phyloP scores from a whole-genome alignment of 2,888 invertebrate species.

The Machimus rusticus region DNA sequence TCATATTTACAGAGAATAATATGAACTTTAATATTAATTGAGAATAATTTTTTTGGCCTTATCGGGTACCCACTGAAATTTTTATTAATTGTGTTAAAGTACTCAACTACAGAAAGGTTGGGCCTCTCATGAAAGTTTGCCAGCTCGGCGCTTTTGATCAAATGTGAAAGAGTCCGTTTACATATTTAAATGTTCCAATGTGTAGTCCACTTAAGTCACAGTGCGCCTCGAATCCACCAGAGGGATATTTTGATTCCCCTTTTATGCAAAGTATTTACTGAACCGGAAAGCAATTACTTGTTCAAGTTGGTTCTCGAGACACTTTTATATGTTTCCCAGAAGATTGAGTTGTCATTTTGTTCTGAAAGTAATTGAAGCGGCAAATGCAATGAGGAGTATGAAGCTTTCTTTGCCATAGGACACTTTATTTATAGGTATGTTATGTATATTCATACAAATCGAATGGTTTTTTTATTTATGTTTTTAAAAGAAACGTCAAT shows the following conservation, averaged over 20 bases:
- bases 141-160: not conserved
- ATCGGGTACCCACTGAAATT: not conserved
- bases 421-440: not conserved
- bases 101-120: not conserved
- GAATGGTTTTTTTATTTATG: conserved; percentile 5
- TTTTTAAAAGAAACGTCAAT: conserved; percentile 6
- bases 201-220: not conserved
- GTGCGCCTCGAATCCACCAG: not conserved
- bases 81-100: not conserved
- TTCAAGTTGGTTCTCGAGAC: conserved; percentile 23
- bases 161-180: not conserved
- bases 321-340: not conserved
- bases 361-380: conserved; percentile 23
- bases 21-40: too few relatives aligned
- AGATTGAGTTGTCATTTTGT: conserved; percentile 26
- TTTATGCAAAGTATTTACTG: conserved; percentile 5
- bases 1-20: too few relatives aligned
- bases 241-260: conserved; percentile 13
- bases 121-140: not conserved
- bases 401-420: not conserved
- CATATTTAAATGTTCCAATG: not conserved
- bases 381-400: conserved; percentile 4
- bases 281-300: conserved; percentile 25
- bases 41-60: not conserved
- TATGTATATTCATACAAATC: not conserved